Percentiles rank a stretch among this genome's conserved stretches.
These are phyloP conservation scores for Halesus radiatus DNA, from an alignment of 1,140 invertebrate genomes.

Conservation along the genomic window DNA sequence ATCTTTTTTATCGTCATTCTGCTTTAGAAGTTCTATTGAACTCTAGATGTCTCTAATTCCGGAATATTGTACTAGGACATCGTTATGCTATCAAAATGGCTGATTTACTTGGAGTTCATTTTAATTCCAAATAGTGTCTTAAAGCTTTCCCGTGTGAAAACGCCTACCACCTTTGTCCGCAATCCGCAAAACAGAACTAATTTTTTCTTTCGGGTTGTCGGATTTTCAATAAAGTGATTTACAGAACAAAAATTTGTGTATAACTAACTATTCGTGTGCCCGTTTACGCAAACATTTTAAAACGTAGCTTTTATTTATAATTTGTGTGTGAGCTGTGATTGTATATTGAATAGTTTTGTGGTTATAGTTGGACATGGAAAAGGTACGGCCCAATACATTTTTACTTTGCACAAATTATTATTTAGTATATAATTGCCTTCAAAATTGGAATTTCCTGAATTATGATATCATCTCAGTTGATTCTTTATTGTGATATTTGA, in stretches of 20 bases:
- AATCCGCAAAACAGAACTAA: constrained; percentile 47
- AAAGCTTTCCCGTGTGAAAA: constrained; percentile 31
- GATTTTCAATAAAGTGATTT: constrained; percentile 33
- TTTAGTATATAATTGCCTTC: not conserved
- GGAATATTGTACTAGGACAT: not conserved
- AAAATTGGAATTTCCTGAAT: no score
- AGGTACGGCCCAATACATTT: constrained; percentile 29
- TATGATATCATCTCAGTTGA: no score
- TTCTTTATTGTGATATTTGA: no score
- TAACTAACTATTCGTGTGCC: constrained; percentile 5
- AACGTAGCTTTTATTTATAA: not conserved
- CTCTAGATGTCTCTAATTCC: constrained; percentile 11
- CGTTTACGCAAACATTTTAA: constrained; percentile 15
- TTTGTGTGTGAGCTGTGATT: not conserved
- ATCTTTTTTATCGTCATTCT: constrained; percentile 6
- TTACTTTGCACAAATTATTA: not conserved
- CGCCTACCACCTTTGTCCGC: constrained; percentile 49
- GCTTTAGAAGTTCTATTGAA: constrained; percentile 3
- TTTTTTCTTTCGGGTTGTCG: constrained; percentile 42
- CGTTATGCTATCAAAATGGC: constrained; percentile 21
- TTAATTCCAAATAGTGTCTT: constrained; percentile 20
- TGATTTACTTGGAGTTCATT: not conserved
- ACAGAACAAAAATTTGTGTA: constrained; percentile 1
- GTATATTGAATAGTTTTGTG: not conserved
- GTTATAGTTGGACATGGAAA: not conserved